These are phyloP conservation scores for Puffinus mauretanicus DNA, from an alignment of 2,113 vertebrate species.

Conservation along the genomic window DNA sequence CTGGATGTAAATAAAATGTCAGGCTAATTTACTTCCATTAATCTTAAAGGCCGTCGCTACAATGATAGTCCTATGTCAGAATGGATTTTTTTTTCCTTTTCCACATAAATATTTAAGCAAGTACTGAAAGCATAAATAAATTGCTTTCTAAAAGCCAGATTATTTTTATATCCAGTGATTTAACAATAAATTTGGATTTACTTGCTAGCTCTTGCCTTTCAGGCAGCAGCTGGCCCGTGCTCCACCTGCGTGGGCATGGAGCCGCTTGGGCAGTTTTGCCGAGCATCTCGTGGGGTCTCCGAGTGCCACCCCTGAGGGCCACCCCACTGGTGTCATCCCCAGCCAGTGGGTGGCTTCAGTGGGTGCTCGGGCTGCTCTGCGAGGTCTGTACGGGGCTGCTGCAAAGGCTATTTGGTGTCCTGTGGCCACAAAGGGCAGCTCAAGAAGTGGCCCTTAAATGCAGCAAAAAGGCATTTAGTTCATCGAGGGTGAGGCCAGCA, in stretches of 20 bases:
- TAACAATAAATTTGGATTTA: conserved; percentile 25
- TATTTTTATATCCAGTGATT: conserved; percentile 27
- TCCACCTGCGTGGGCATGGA: neutral
- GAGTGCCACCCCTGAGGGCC: neutral
- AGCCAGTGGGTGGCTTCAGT: neutral
- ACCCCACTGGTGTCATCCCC: neutral
- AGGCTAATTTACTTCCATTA: conserved; percentile 64
- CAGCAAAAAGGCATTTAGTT: neutral
- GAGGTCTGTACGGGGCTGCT: accelerated
- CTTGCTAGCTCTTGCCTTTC: neutral
- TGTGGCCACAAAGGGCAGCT: accelerated
- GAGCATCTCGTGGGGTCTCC: neutral
- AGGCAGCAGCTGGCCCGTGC: neutral
- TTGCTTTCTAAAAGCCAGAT: conserved; percentile 41
- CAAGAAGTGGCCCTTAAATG: neutral
- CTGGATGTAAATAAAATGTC: conserved; percentile 58
- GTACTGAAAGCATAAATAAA: conserved; percentile 50
- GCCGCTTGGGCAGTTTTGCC: neutral
- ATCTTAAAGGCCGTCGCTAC: neutral
- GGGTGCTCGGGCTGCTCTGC: neutral
- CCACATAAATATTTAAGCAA: conserved; percentile 42
- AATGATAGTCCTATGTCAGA: neutral
- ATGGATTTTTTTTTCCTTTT: neutral
- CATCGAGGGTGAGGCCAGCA: neutral
- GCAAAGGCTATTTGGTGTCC: neutral